Percentiles rank a stretch among this genome's conserved stretches.
phyloP scores from a whole-genome alignment of 2,113 vertebrate genomes.

The Heterotis niloticus region DNA sequence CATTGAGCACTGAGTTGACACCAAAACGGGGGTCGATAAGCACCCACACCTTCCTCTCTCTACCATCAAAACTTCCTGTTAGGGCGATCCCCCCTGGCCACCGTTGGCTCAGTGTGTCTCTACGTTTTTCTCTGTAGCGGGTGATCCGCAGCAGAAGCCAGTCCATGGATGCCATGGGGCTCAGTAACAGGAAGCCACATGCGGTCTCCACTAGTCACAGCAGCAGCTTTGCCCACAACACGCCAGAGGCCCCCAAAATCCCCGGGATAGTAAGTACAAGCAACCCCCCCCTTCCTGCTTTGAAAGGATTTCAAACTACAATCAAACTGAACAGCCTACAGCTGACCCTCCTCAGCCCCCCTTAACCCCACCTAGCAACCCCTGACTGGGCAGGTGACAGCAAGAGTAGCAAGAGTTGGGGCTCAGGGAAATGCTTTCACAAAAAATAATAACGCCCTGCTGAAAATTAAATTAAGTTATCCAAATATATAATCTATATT shows the following conservation, averaged over 20 bases:
- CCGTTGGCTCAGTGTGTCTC: conserved; percentile 53
- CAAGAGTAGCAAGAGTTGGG: too few species aligned
- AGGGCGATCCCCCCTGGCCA: neutral
- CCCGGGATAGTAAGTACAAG: conserved; percentile 87
- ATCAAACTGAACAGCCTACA: too few species aligned
- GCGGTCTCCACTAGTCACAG: conserved; percentile 87
- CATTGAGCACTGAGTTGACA: neutral
- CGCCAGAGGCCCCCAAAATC: conserved; percentile 78
- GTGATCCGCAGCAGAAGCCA: conserved; percentile 92
- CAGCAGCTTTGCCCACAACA: conserved; percentile 81
- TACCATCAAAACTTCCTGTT: neutral
- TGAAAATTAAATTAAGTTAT: too few species aligned
- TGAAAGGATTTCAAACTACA: too few species aligned
- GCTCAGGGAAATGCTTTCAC: too few species aligned
- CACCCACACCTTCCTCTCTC: neutral
- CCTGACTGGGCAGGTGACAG: too few species aligned
- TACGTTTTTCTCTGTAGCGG: conserved; percentile 71
- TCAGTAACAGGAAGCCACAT: conserved; percentile 80
- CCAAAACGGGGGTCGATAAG: neutral
- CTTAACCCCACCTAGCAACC: too few species aligned
- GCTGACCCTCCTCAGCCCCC: too few species aligned
- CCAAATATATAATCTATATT: too few species aligned
- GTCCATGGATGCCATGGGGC: conserved; percentile 89
- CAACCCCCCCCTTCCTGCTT: too few species aligned
- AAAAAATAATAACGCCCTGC: too few species aligned